A percentile compares a stretch with the other conserved stretches of the same genome.
These are phyloP conservation scores for Gymnoscelis rufifasciata DNA, from an alignment of 2,888 invertebrate species.

Conservation along the genomic window DNA sequence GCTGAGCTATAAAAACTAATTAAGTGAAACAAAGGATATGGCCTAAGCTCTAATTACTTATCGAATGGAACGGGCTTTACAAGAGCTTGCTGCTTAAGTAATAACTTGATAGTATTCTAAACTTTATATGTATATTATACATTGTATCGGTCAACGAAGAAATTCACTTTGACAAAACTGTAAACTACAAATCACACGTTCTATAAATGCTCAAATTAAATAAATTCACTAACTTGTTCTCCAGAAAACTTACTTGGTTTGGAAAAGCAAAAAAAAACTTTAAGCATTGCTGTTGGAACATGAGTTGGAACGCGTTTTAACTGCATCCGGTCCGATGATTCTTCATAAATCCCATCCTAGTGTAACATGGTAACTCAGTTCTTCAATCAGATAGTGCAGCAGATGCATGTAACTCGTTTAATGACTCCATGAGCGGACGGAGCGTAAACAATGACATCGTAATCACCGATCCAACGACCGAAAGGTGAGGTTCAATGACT, in stretches of 20 bases:
- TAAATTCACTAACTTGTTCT: no score
- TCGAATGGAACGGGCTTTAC: conserved; percentile 33
- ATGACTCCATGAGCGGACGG: conserved; percentile 45
- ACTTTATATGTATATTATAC: no score
- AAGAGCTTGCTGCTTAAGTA: no score
- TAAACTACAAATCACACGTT: no score
- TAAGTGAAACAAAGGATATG: conserved; percentile 42
- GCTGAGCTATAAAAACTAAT: conserved; percentile 43
- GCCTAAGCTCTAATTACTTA: conserved; percentile 33
- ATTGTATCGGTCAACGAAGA: no score
- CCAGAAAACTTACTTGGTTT: no score
- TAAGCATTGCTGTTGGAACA: no score
- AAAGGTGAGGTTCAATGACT: conserved; percentile 14
- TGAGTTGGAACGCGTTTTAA: no score
- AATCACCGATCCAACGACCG: conserved; percentile 32
- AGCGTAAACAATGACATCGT: conserved; percentile 54
- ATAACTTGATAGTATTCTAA: no score
- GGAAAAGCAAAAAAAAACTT: no score
- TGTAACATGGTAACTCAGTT: neutral
- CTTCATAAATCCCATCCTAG: neutral
- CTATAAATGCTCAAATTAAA: no score
- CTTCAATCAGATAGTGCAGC: conserved; percentile 3
- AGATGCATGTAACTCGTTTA: conserved; percentile 35
- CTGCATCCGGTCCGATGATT: neutral
- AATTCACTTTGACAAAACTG: no score